phyloP scores from a whole-genome alignment of 2,113 vertebrate genomes.

The Stegastes partitus region DNA sequence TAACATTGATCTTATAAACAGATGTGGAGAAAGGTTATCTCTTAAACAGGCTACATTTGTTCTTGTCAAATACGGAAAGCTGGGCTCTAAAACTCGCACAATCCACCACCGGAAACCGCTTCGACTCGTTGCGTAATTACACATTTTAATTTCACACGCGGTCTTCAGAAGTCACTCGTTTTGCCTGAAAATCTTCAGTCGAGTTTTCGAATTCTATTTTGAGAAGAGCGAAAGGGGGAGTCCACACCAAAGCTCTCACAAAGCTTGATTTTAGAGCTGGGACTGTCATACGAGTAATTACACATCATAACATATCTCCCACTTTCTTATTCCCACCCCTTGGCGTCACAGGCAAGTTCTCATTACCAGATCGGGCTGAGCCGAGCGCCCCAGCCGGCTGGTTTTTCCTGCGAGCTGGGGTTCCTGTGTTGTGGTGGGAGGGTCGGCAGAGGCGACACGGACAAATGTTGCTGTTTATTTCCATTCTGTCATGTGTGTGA shows the following conservation, averaged over 20 bases:
- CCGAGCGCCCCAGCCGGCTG: slow-evolving; percentile 63
- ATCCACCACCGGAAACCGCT: background rate
- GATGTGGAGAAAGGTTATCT: slow-evolving; percentile 69
- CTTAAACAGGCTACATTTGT: slow-evolving; percentile 30
- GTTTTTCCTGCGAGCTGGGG: slow-evolving; percentile 63
- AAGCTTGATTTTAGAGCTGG: slow-evolving; percentile 36
- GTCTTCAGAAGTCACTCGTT: background rate
- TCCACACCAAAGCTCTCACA: slow-evolving; percentile 34
- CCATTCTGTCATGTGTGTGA: slow-evolving; percentile 86
- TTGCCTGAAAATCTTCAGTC: slow-evolving; percentile 12
- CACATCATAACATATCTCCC: slow-evolving; percentile 63
- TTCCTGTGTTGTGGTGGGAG: slow-evolving; percentile 81
- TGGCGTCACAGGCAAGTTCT: slow-evolving; percentile 67
- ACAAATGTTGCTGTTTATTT: slow-evolving; percentile 86
- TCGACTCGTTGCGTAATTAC: background rate
- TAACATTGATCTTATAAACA: slow-evolving; percentile 72
- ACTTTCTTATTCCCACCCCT: slow-evolving; percentile 71
- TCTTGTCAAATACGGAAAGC: slow-evolving; percentile 11
- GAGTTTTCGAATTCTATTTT: slow-evolving; percentile 45
- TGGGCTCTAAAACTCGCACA: slow-evolving; percentile 7
- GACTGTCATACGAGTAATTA: slow-evolving; percentile 65
- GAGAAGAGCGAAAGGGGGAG: background rate
- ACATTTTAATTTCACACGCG: background rate
- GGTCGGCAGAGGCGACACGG: slow-evolving; percentile 68
- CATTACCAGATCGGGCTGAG: slow-evolving; percentile 75